Evolutionary conservation across 2,113 vertebrate genomes (phyloP).

Genomic region (Chaetodon auriga): DNA sequence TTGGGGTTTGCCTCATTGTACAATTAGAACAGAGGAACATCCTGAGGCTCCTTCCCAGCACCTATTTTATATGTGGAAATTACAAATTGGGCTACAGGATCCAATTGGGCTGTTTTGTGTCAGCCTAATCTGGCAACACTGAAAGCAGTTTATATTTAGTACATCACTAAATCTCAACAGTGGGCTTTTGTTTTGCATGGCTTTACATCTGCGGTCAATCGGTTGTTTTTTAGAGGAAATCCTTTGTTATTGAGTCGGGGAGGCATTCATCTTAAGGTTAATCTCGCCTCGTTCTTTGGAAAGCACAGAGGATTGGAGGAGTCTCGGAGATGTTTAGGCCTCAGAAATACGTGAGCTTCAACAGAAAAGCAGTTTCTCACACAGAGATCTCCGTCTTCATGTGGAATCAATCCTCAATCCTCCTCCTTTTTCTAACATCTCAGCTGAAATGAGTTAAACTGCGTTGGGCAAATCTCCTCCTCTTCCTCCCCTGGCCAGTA

Average conservation of each 20-base stretch:
- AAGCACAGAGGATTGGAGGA: conserved; percentile 19
- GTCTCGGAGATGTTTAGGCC: conserved; percentile 38
- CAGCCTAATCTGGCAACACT: conserved; percentile 2
- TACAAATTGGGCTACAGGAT: neutral
- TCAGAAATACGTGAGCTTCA: conserved; percentile 28
- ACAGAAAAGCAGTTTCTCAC: conserved; percentile 29
- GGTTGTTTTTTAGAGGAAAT: conserved; percentile 22
- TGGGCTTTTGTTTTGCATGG: neutral
- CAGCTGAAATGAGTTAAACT: neutral
- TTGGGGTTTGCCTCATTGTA: neutral
- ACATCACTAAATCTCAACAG: conserved; percentile 3
- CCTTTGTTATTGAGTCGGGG: conserved; percentile 39
- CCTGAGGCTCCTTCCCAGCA: neutral
- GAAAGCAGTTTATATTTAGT: neutral
- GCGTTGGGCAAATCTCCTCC: neutral
- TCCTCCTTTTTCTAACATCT: neutral
- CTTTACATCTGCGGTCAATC: conserved; percentile 6
- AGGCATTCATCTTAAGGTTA: conserved; percentile 42
- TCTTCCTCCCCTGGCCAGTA: conserved; percentile 16
- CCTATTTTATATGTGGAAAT: neutral
- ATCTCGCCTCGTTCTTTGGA: conserved; percentile 9
- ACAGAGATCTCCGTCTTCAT: neutral
- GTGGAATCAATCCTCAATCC: conserved; percentile 28
- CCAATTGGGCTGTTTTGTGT: neutral
- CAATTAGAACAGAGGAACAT: neutral